These are phyloP conservation scores for Falco cherrug DNA, from an alignment of 2,797 vertebrate species.

Conservation along the genomic window DNA sequence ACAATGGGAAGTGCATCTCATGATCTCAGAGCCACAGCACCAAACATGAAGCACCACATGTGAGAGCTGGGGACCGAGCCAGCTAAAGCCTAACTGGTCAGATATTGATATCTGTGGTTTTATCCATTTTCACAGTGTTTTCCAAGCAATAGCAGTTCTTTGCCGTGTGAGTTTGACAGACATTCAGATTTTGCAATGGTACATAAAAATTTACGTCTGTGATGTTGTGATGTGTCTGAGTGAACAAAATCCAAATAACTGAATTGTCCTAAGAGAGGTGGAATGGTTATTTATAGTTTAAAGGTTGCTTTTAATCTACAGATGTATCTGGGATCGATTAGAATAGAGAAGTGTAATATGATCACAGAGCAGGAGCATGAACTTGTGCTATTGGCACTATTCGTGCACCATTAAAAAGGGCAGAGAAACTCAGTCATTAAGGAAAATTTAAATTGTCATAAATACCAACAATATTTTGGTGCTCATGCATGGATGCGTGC, in stretches of 20 bases:
- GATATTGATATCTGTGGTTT: background rate
- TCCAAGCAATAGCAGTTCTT: background rate
- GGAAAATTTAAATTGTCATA: background rate
- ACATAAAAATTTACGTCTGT: background rate
- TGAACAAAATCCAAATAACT: background rate
- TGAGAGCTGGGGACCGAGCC: background rate
- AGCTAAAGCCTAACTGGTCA: background rate
- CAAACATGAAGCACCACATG: background rate
- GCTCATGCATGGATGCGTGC: background rate
- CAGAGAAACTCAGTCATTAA: background rate
- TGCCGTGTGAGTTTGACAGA: background rate
- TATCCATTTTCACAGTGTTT: background rate
- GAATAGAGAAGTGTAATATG: background rate
- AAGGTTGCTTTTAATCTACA: background rate
- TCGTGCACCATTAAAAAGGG: background rate
- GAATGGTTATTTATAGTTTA: background rate
- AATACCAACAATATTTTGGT: background rate
- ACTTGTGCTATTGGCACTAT: background rate
- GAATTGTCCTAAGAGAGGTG: background rate
- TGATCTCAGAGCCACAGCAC: background rate
- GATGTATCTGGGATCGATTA: background rate
- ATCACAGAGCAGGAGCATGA: background rate
- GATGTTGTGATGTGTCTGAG: background rate
- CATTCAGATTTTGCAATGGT: background rate
- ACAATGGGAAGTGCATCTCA: background rate